Evolutionary conservation across 37 sponge, comb jelly and placozoan species (phyloP).

Genomic region (Tethya wilhelma): DNA sequence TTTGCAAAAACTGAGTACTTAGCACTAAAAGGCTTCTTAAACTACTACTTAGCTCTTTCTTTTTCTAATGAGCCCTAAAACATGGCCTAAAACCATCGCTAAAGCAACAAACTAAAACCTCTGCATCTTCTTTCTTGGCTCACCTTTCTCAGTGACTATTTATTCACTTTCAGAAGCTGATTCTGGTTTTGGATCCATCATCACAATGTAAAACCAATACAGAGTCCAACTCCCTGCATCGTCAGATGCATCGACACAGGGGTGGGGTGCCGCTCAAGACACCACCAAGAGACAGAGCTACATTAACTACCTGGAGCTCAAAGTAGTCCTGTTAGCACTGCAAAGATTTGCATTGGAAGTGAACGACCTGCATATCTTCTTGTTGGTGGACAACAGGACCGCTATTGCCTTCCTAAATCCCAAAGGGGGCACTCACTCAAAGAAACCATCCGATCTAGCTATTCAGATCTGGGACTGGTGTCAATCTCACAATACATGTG

Average conservation of each 20-base stretch:
- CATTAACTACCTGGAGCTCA: constrained; percentile 62
- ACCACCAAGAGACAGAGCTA: constrained; percentile 23
- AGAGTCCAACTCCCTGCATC: constrained; percentile 12
- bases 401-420: constrained; percentile 40
- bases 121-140: too few species aligned
- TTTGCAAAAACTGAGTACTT: too few species aligned
- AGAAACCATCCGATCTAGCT: background rate
- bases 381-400: constrained; percentile 53
- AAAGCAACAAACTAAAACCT: too few species aligned
- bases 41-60: constrained; percentile 22
- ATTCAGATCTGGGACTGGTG: constrained; percentile 55
- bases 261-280: constrained; percentile 36
- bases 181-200: constrained; percentile 30
- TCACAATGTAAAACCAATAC: constrained; percentile 26
- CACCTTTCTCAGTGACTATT: too few species aligned
- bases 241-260: constrained; percentile 48
- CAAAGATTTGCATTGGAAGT: constrained; percentile 20
- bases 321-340: constrained; percentile 40
- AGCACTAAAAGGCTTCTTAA: too few species aligned
- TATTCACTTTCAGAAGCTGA: constrained; percentile 42
- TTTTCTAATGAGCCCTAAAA: too few species aligned
- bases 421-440: constrained; percentile 52
- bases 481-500: constrained; percentile 29
- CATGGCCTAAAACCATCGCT: too few species aligned
- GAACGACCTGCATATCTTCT: constrained; percentile 17